Conservation (phyloP, 2,113 vertebrate species). For the Motacilla tschutschensis region DNA sequence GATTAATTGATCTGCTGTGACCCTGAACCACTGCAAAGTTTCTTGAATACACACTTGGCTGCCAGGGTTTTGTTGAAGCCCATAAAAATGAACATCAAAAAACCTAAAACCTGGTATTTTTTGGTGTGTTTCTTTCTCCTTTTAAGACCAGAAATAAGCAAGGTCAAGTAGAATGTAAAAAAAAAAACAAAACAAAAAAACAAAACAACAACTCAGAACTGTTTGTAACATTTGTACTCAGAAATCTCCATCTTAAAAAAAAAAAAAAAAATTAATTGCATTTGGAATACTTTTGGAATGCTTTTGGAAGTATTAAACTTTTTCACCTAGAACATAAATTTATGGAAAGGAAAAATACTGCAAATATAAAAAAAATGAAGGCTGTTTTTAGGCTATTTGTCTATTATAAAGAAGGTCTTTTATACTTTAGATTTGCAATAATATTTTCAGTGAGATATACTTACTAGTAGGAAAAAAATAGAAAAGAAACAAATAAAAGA, state of each 20-base stretch:
- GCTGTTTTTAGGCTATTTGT: neutral
- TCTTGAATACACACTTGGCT: neutral
- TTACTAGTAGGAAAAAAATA: neutral
- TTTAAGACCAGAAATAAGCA: neutral
- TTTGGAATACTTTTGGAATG: too few species aligned
- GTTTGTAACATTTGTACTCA: neutral
- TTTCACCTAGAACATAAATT: rapidly evolving
- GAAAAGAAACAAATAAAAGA: neutral
- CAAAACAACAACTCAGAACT: too few species aligned
- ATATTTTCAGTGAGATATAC: neutral
- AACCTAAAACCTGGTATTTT: neutral
- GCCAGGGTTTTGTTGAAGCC: neutral
- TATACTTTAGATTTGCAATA: neutral
- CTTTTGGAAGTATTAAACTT: neutral
- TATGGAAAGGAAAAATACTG: neutral
- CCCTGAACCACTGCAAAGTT: neutral
- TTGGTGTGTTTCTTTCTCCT: neutral
- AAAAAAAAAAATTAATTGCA: too few species aligned
- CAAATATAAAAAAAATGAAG: neutral
- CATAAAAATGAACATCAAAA: neutral
- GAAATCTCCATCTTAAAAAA: neutral
- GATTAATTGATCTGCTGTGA: neutral
- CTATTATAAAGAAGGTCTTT: rapidly evolving
- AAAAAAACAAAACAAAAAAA: too few species aligned
- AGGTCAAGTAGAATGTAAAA: neutral